Evolutionary conservation across 1,140 invertebrate genomes (phyloP).

Genomic region (Nilaparvata lugens): DNA sequence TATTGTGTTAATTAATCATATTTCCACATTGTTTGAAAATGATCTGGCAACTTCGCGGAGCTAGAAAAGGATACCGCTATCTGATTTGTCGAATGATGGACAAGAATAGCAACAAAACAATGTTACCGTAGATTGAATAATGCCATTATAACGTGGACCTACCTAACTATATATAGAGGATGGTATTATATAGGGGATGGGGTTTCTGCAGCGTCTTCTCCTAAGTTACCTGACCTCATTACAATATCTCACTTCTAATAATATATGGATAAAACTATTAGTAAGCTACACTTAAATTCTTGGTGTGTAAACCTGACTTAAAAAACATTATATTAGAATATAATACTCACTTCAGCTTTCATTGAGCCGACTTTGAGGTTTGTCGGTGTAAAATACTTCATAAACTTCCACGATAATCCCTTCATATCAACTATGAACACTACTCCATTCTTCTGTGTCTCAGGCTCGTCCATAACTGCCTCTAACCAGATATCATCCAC

Average conservation of each 20-base stretch:
- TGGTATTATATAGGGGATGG: no score
- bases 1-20: no score
- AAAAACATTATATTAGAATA: not conserved
- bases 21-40: no score
- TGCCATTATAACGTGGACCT: no score
- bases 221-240: not conserved
- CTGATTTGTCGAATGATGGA: no score
- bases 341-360: slow-evolving; percentile 27
- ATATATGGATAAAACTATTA: not conserved
- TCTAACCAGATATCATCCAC: slow-evolving; percentile 32
- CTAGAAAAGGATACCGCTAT: no score
- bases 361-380: slow-evolving; percentile 29
- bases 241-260: not conserved
- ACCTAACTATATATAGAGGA: no score
- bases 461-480: slow-evolving; percentile 28
- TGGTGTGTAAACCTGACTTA: not conserved
- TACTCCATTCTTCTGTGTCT: slow-evolving; percentile 32
- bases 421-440: slow-evolving; percentile 34
- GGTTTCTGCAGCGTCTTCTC: no score
- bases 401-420: slow-evolving; percentile 28
- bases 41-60: no score
- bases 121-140: no score
- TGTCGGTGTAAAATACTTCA: slow-evolving; percentile 32
- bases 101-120: no score
- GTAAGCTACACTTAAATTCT: not conserved